Percentiles rank a stretch among this genome's conserved stretches.
These are phyloP conservation scores for Heteractis magnifica DNA, from an alignment of 92 coral and sea anemone species.

Conservation along the genomic window DNA sequence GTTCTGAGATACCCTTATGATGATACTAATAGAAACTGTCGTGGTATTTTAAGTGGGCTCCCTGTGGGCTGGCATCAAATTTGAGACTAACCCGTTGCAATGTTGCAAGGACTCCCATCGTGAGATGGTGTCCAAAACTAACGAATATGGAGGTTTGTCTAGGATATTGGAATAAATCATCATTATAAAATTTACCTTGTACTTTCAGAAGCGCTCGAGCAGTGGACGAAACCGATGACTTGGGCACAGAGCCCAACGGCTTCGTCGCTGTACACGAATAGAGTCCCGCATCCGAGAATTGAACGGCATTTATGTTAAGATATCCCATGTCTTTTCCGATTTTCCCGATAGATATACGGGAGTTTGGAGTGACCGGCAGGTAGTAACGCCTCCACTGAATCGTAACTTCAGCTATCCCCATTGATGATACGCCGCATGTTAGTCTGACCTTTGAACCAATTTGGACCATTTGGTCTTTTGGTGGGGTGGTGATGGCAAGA, in stretches of 20 bases:
- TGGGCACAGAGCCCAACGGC: conserved; percentile 29
- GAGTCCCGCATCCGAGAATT: conserved; percentile 60
- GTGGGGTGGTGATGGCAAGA: conserved; percentile 54
- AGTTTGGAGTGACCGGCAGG: conserved; percentile 32
- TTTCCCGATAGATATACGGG: conserved; percentile 45
- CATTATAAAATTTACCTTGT: conserved; percentile 50
- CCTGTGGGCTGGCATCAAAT: too few species aligned
- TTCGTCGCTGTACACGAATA: conserved; percentile 58
- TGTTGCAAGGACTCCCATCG: too few species aligned
- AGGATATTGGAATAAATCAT: not conserved
- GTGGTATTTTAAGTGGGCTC: too few species aligned
- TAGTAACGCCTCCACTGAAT: conserved; percentile 62
- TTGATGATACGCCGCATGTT: conserved; percentile 63
- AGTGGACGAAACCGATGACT: conserved; percentile 18
- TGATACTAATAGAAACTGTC: too few species aligned
- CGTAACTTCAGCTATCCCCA: conserved; percentile 52
- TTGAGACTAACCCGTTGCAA: too few species aligned
- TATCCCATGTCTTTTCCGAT: conserved; percentile 50
- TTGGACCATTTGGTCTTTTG: conserved; percentile 24
- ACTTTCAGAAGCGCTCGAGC: conserved; percentile 56
- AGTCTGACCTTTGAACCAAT: conserved; percentile 56
- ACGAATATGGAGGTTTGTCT: not conserved
- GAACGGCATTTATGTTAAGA: conserved; percentile 46
- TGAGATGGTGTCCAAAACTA: too few species aligned
- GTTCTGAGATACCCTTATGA: too few species aligned